Evolutionary conservation across 2,113 vertebrate genomes (phyloP).

Genomic region (Mystacornis crossleyi): DNA sequence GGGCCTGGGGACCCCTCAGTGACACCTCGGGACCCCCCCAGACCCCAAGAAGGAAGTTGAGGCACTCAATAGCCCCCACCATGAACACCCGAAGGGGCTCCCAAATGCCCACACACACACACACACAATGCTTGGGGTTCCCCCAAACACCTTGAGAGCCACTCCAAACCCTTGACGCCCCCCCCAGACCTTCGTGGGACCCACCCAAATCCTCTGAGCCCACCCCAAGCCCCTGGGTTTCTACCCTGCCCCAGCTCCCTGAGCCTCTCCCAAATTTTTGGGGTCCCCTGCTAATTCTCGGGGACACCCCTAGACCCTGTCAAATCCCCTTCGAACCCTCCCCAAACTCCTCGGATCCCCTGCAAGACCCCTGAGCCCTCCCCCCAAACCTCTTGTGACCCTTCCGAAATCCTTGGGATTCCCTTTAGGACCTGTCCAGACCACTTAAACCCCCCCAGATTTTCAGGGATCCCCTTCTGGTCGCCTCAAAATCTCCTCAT

Average conservation of each 20-base stretch:
- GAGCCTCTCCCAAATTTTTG: no score
- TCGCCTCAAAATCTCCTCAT: no score
- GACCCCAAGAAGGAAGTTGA: no score
- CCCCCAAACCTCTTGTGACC: neutral
- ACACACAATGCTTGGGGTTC: neutral
- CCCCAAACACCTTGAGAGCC: neutral
- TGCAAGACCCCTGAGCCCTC: no score
- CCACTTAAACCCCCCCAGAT: fast-evolving
- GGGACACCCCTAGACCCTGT: neutral
- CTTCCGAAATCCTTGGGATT: neutral
- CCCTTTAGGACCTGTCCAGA: no score
- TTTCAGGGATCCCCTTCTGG: neutral
- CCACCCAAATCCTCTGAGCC: neutral
- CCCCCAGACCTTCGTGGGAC: no score
- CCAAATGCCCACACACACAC: neutral
- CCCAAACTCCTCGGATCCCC: no score
- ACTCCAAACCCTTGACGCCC: no score
- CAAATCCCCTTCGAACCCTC: neutral
- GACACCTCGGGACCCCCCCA: no score
- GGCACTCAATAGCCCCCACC: no score
- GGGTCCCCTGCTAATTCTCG: neutral
- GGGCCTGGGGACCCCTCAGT: neutral
- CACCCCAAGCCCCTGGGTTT: neutral
- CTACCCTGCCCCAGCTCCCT: neutral
- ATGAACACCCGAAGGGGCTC: no score